A percentile compares a stretch with the other conserved stretches of the same genome.
phyloP scores from a whole-genome alignment of 2,888 invertebrate genomes.

The Horisme vitalbata region DNA sequence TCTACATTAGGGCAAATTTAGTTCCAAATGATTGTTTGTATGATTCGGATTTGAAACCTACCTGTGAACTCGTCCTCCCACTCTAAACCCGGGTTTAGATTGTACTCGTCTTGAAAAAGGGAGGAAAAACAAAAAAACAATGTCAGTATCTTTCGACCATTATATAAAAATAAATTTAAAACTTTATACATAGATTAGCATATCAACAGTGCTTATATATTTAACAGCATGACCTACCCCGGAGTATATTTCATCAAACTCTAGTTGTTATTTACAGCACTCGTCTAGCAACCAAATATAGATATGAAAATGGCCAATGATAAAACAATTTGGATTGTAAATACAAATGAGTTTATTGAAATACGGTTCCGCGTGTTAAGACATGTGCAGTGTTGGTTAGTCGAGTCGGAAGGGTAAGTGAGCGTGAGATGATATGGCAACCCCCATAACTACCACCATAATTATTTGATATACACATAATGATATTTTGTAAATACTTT shows the following conservation, averaged over 20 bases:
- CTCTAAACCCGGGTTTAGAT: slow-evolving; percentile 99
- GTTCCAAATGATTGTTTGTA: slow-evolving; percentile 68
- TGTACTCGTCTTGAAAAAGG: slow-evolving; percentile 98
- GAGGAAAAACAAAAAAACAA: slow-evolving; percentile 82
- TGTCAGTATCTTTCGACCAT: slow-evolving; percentile 82
- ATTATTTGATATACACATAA: slow-evolving; percentile 71
- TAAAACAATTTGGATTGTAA: slow-evolving; percentile 34
- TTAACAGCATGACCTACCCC: slow-evolving; percentile 70
- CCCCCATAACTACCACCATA: slow-evolving; percentile 78
- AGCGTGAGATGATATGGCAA: slow-evolving; percentile 76
- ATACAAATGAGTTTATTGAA: slow-evolving; percentile 44
- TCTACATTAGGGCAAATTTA: slow-evolving; percentile 74
- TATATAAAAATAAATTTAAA: slow-evolving; percentile 49
- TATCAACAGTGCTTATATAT: slow-evolving; percentile 71
- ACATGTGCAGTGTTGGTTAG: slow-evolving; percentile 80
- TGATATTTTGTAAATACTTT: slow-evolving; percentile 52
- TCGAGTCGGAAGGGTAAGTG: slow-evolving; percentile 72
- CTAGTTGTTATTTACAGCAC: slow-evolving; percentile 28
- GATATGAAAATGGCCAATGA: slow-evolving; percentile 3
- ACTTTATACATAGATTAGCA: slow-evolving; percentile 74
- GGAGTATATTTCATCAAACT: slow-evolving; percentile 49
- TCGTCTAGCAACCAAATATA: neutral
- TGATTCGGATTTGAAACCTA: slow-evolving; percentile 88
- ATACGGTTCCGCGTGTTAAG: slow-evolving; percentile 62
- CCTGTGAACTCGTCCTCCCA: slow-evolving; percentile 99